Conservation (phyloP, 2,888 invertebrate species). For the Folsomia candida region DNA sequence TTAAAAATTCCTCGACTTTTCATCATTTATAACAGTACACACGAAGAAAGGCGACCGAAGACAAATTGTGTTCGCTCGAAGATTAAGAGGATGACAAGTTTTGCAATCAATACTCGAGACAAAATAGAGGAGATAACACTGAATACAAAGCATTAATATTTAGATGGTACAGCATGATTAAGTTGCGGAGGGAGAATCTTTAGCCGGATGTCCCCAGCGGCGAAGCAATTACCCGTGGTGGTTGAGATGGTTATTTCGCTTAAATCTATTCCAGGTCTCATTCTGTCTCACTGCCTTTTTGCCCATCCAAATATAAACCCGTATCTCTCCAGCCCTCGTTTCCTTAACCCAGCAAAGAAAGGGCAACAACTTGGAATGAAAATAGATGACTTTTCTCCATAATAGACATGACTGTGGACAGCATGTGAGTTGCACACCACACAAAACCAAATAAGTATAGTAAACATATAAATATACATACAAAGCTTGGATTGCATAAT, state of each 20-base stretch:
- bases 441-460: too few relatives aligned
- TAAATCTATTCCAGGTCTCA: neutral
- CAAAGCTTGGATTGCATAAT: too few relatives aligned
- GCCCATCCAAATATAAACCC: too few relatives aligned
- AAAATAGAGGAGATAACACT: neutral
- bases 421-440: too few relatives aligned
- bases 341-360: too few relatives aligned
- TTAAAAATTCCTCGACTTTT: too few relatives aligned
- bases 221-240: conserved; percentile 16
- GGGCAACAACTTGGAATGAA: too few relatives aligned
- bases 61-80: neutral
- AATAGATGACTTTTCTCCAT: too few relatives aligned
- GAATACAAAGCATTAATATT: neutral
- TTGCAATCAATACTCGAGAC: neutral
- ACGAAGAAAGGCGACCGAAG: neutral
- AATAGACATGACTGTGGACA: too few relatives aligned
- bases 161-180: neutral
- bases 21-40: too few relatives aligned
- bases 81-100: neutral
- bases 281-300: neutral
- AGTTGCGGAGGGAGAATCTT: neutral
- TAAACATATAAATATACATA: too few relatives aligned
- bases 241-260: neutral
- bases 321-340: too few relatives aligned
- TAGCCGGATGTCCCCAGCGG: conserved; percentile 4